These are phyloP conservation scores for Macrosiphum euphorbiae DNA, from an alignment of 2,888 invertebrate genomes.

Conservation along the genomic window DNA sequence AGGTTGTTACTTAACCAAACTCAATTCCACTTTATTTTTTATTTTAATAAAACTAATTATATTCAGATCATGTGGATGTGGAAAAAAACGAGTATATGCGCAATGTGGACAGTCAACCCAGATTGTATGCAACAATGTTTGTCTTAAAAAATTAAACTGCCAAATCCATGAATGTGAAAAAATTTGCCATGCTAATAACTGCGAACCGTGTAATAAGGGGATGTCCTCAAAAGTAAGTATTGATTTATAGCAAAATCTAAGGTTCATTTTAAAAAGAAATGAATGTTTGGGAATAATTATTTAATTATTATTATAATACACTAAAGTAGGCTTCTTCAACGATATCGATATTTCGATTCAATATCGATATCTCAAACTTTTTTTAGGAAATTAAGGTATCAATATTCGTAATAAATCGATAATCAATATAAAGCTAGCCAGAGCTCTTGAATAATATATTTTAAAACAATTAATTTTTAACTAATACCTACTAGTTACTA, in stretches of 20 bases:
- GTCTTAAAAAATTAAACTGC: slow-evolving; percentile 83
- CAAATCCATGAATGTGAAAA: slow-evolving; percentile 80
- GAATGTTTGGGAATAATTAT: not conserved
- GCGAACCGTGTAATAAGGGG: slow-evolving; percentile 76
- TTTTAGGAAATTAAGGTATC: too few relatives aligned
- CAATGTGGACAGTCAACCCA: slow-evolving; percentile 81
- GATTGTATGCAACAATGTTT: slow-evolving; percentile 81
- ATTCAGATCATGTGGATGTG: slow-evolving; percentile 82
- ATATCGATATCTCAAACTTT: too few relatives aligned
- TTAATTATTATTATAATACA: not conserved
- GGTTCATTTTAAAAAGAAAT: not conserved
- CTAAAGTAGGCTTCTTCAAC: too few relatives aligned
- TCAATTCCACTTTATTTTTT: not conserved
- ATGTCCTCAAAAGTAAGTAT: slow-evolving; percentile 50
- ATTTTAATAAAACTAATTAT: slow-evolving; percentile 23
- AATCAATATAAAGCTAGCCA: too few relatives aligned
- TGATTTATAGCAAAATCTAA: not conserved
- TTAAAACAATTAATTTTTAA: too few relatives aligned
- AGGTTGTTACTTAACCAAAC: slow-evolving; percentile 70
- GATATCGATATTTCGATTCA: too few relatives aligned
- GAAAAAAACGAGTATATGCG: slow-evolving; percentile 78
- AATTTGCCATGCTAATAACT: slow-evolving; percentile 85
- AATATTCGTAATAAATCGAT: too few relatives aligned
- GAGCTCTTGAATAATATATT: too few relatives aligned
- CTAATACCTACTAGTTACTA: too few relatives aligned